Base-by-base conservation (phyloP, 2,888 invertebrate species). In the Diaprepes abbreviatus region DNA sequence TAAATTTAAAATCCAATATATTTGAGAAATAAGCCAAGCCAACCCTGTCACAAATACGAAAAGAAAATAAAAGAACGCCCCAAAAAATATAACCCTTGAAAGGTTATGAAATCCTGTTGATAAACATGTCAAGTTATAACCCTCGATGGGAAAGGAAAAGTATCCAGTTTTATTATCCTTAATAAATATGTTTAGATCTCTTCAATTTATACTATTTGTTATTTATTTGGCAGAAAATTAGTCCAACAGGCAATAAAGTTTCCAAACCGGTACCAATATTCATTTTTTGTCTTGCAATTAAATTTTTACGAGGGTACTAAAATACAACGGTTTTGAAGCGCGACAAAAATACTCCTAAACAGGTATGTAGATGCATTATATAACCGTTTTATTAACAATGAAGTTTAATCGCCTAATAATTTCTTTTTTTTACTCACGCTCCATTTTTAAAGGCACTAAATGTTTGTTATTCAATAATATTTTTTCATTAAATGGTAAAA, bases 151-250 rank as follows among this genome's bases (percentile, higher is more conserved):
- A 75, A 73, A 72, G 64, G 73, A 73, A 66, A 65, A 64, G 19
- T 48, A 55, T 68, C 60, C 60, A 54, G 45, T 72, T 75, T 73
- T 75, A 72, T 74, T 74, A 69, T 69, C 67, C 68, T 67, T 73
- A 70, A 73, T 73, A 74, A 71, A 73, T 73, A 75, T 74, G 74
- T 76, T 75, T 75, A 73, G 71, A 52, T 73, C 74, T 48, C 71
- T 66, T 68, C 72, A 71, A 71, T 73, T 63, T 70, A 70, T 62
- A 60, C 36, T 70, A 58, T 66, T 70, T 60, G 71, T 71, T 74
- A 73, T 75, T 77, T 74, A 75, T 75, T 74, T 74, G 72, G 74
- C 74, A 72, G 74, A 75, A 76, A 77, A 77, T 76, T 77, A 74
- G 76, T 74, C 16, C 66, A 57, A 66, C 60, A 68, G 54, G 60